A percentile compares a stretch with the other conserved stretches of the same genome.
These are phyloP conservation scores for Ernsta delagoae DNA, from an alignment of 2,888 invertebrate species.

Conservation along the genomic window DNA sequence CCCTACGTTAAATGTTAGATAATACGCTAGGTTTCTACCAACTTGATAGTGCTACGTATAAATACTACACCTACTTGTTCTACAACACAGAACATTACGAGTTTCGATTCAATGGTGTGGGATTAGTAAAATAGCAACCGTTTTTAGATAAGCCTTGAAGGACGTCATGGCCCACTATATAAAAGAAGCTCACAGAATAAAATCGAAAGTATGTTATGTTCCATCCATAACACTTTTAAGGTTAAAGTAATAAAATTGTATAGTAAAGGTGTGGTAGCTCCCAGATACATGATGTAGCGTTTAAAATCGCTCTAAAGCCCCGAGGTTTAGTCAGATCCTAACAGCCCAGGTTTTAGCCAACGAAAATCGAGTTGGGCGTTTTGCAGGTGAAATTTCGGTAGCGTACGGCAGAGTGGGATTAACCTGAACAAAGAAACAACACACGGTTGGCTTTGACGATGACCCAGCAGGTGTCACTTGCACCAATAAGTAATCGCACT, in stretches of 20 bases:
- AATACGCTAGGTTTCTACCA: constrained; percentile 2
- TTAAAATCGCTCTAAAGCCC: constrained; percentile 12
- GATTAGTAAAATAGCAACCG: too few species aligned
- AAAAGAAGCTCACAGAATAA: background rate
- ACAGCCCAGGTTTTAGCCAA: constrained; percentile 17
- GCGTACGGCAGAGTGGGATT: constrained; percentile 23
- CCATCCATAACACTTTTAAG: background rate
- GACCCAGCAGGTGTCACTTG: constrained; percentile 28
- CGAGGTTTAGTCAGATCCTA: constrained; percentile 12
- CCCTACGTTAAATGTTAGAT: constrained; percentile 4
- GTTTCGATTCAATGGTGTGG: too few species aligned
- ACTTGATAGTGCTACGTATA: too few species aligned
- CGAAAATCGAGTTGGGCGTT: constrained; percentile 25
- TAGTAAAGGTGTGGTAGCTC: background rate
- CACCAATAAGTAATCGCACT: constrained; percentile 19
- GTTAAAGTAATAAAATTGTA: constrained; percentile 7
- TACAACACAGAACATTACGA: too few species aligned
- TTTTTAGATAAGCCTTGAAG: too few species aligned
- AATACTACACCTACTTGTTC: too few species aligned
- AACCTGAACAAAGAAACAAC: constrained; percentile 31
- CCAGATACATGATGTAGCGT: constrained; percentile 5
- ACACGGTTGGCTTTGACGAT: constrained; percentile 14
- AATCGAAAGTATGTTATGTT: background rate
- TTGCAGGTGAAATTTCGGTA: constrained; percentile 29
- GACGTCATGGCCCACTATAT: too few species aligned